Conservation (phyloP, 2,113 vertebrate species). For the Corythornis vintsioides region DNA sequence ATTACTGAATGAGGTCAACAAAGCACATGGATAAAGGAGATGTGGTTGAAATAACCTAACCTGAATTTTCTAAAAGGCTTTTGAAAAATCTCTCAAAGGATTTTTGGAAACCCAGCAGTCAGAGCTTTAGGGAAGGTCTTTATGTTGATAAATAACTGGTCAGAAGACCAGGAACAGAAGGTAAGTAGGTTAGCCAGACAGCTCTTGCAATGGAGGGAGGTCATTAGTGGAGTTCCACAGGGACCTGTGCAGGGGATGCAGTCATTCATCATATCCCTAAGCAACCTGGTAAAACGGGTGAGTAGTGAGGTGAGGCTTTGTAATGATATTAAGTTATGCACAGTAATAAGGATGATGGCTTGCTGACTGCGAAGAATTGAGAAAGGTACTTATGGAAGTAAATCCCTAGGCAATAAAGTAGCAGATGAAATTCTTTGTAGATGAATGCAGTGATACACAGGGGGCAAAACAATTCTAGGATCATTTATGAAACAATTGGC, state of each 20-base stretch:
- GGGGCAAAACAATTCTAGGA: not conserved
- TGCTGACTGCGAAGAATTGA: constrained; percentile 20
- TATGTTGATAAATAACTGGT: constrained; percentile 57
- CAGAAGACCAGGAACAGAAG: constrained; percentile 50
- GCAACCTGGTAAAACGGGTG: constrained; percentile 1
- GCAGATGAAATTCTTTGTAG: not conserved
- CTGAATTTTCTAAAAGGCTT: constrained; percentile 29
- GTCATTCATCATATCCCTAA: constrained; percentile 31
- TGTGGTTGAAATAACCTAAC: constrained; percentile 19
- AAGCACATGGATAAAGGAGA: not conserved
- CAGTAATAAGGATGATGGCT: constrained; percentile 24
- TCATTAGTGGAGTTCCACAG: constrained; percentile 28
- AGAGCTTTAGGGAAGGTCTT: constrained; percentile 38
- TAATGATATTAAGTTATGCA: constrained; percentile 42
- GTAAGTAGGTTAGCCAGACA: constrained; percentile 46
- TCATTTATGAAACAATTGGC: not conserved
- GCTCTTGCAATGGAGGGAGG: constrained; percentile 3
- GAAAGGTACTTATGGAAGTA: not conserved
- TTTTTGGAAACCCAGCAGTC: constrained; percentile 36
- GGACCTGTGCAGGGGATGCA: constrained; percentile 14
- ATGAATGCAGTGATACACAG: not conserved
- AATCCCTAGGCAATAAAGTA: constrained; percentile 2
- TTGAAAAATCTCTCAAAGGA: constrained; percentile 47
- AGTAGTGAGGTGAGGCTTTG: constrained; percentile 23
- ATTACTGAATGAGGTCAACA: constrained; percentile 11